Percentiles rank a stretch among this genome's conserved stretches.
Conservation (phyloP, 2,888 invertebrate species). For the Caenorhabditis sp. region DNA sequence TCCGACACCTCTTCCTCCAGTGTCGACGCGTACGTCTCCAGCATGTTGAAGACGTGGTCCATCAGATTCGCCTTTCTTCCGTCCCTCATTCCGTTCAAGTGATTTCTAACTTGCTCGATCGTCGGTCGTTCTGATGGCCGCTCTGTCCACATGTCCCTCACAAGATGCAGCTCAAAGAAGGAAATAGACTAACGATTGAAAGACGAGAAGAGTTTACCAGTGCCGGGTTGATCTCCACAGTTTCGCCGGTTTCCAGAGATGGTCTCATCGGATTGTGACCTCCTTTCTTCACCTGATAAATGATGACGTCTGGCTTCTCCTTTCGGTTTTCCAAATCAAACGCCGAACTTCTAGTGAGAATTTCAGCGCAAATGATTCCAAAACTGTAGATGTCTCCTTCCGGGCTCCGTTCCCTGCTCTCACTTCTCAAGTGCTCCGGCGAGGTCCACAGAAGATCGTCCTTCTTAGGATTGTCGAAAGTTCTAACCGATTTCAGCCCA, state of each 20-base stretch:
- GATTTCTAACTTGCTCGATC: slow-evolving; percentile 56
- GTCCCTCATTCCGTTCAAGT: slow-evolving; percentile 35
- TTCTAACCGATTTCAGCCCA: slow-evolving; percentile 35
- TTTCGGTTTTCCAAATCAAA: slow-evolving; percentile 54
- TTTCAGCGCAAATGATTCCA: slow-evolving; percentile 64
- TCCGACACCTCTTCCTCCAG: slow-evolving; percentile 69
- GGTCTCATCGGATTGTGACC: slow-evolving; percentile 60
- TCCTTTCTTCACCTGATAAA: slow-evolving; percentile 65
- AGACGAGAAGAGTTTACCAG: too few relatives aligned
- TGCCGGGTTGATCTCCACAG: slow-evolving; percentile 32
- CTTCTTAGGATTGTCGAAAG: slow-evolving; percentile 27
- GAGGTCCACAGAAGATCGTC: slow-evolving; percentile 71
- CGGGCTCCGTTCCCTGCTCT: neutral
- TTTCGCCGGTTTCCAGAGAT: slow-evolving; percentile 30
- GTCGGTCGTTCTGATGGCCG: slow-evolving; percentile 65
- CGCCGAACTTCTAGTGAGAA: slow-evolving; percentile 50
- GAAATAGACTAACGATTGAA: too few relatives aligned
- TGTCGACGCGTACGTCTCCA: slow-evolving; percentile 70
- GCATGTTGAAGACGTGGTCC: slow-evolving; percentile 75
- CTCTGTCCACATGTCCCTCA: slow-evolving; percentile 73
- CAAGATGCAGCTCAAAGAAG: slow-evolving; percentile 62
- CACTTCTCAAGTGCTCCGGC: slow-evolving; percentile 65
- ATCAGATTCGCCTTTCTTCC: slow-evolving; percentile 68
- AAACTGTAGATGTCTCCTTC: slow-evolving; percentile 70
- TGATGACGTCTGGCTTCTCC: slow-evolving; percentile 57